Percentiles rank a stretch among this genome's conserved stretches.
phyloP scores from a whole-genome alignment of 2,113 vertebrate genomes.

The Pandion haliaetus region DNA sequence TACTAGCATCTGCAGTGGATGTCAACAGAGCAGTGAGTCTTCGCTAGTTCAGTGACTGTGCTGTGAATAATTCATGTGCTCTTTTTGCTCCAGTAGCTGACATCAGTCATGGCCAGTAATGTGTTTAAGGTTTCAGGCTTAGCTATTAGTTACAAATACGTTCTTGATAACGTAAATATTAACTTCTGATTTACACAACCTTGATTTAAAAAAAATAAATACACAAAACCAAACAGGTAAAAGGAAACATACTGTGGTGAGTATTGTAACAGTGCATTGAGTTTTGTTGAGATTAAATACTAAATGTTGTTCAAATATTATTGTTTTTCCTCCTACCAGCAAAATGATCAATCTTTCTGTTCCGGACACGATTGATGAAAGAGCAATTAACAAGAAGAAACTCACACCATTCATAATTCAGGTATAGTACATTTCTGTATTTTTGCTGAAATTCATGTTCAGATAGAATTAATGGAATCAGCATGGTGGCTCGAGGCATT shows the following conservation, averaged over 20 bases:
- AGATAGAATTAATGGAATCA: not conserved
- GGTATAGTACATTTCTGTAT: conserved; percentile 58
- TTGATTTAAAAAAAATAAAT: not conserved
- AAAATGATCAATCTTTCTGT: conserved; percentile 99
- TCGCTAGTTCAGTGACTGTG: not conserved
- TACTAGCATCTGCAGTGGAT: not conserved
- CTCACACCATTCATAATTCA: conserved; percentile 93
- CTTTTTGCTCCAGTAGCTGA: conserved; percentile 1
- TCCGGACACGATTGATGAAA: conserved; percentile 95
- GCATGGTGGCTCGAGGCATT: not conserved
- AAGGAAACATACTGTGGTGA: not conserved
- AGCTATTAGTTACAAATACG: conserved; percentile 37
- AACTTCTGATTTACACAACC: not conserved
- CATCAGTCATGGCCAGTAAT: not conserved
- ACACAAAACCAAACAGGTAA: not conserved
- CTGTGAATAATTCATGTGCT: conserved; percentile 41
- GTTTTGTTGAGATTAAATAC: not conserved
- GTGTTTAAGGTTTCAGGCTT: conserved; percentile 48
- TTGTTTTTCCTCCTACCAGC: conserved; percentile 68
- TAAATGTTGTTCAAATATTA: not conserved
- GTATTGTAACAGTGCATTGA: not conserved
- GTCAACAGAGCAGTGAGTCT: not conserved
- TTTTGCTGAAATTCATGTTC: not conserved
- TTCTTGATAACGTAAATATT: not conserved
- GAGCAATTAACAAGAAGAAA: conserved; percentile 97